These are phyloP conservation scores for Elgaria multicarinata DNA, from an alignment of 2,113 vertebrate genomes.

Conservation along the genomic window DNA sequence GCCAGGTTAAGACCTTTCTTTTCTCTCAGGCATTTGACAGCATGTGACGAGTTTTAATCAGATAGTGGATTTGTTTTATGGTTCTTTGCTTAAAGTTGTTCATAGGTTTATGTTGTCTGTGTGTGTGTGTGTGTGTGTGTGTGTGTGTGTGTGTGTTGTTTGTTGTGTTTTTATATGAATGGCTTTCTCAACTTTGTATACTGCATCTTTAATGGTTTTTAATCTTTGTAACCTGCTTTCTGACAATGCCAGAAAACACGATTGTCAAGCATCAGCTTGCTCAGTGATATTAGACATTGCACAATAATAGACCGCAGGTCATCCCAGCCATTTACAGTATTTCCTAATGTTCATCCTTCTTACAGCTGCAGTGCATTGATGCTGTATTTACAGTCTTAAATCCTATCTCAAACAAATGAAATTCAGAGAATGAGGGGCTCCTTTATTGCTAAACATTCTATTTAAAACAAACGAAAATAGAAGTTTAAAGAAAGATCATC, in stretches of 20 bases:
- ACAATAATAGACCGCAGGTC: background rate
- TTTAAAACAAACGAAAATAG: slow-evolving; percentile 10
- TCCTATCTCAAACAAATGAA: background rate
- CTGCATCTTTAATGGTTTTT: no score
- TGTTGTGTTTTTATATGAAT: no score
- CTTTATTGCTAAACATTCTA: background rate
- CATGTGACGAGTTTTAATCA: no score
- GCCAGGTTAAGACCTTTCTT: no score
- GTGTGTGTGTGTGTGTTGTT: no score
- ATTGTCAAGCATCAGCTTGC: background rate
- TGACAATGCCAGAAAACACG: background rate
- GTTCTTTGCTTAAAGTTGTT: no score
- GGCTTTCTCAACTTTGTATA: no score
- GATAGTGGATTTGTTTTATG: no score
- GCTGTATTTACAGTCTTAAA: slow-evolving; percentile 19
- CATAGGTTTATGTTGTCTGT: no score
- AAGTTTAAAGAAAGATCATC: background rate
- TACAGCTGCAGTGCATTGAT: slow-evolving; percentile 34
- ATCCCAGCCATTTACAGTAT: background rate
- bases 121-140: no score
- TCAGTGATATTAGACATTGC: background rate
- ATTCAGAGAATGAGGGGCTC: background rate
- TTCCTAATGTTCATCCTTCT: background rate
- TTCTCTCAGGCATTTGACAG: no score
- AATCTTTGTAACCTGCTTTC: background rate